Evolutionary conservation across 2,888 invertebrate genomes (phyloP).

Genomic region (Drosophila putrida): DNA sequence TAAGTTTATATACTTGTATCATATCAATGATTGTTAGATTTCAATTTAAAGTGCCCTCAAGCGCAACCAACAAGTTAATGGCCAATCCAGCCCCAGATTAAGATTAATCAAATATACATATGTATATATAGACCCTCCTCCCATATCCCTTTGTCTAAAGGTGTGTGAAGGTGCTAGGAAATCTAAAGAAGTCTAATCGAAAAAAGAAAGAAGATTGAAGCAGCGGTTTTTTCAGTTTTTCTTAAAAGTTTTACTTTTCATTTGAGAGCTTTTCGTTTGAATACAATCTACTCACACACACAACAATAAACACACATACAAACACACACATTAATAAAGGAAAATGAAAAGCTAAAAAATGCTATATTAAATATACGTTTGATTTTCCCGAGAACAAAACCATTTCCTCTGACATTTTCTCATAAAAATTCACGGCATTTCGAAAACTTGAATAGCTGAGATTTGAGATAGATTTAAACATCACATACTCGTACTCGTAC

Average conservation of each 20-base stretch:
- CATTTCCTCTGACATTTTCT: conserved; percentile 4
- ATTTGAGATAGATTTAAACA: conserved; percentile 20
- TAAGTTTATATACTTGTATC: background rate
- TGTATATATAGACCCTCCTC: conserved; percentile 15
- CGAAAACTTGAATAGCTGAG: conserved; percentile 11
- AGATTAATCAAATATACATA: conserved; percentile 4
- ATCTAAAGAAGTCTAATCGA: background rate
- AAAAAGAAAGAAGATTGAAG: conserved; percentile 46
- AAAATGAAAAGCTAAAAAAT: conserved; percentile 23
- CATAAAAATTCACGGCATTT: conserved; percentile 11
- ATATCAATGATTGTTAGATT: conserved; percentile 50
- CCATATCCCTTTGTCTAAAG: conserved; percentile 39
- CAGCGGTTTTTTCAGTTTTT: conserved; percentile 60
- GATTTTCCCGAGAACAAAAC: conserved; percentile 4
- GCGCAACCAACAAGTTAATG: conserved; percentile 54
- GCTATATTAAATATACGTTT: conserved; percentile 7
- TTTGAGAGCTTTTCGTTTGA: conserved; percentile 65
- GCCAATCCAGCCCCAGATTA: conserved; percentile 9
- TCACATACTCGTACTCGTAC: conserved; percentile 27
- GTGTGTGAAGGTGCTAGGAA: conserved; percentile 73
- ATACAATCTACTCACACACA: conserved; percentile 43
- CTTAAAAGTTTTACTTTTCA: conserved; percentile 56
- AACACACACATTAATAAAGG: conserved; percentile 24
- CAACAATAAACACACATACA: conserved; percentile 32
- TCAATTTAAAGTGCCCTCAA: conserved; percentile 47